Conservation (phyloP, 2,797 vertebrate genomes). For the Gallinago nigripennis region DNA sequence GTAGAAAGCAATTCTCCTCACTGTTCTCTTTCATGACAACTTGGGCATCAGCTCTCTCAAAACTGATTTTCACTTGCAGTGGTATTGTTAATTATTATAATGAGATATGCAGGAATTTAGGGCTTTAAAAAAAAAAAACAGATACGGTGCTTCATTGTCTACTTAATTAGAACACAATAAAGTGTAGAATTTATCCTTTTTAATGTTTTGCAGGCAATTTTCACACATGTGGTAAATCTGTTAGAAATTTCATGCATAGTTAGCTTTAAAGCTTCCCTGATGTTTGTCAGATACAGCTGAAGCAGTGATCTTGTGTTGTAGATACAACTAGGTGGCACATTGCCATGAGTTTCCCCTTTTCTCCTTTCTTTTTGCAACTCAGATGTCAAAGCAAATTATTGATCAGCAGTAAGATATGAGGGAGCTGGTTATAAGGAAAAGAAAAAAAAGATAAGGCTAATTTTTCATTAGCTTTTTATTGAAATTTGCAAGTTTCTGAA, state of each 20-base stretch:
- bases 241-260: conserved; percentile 62
- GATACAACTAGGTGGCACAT: conserved; percentile 58
- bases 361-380: neutral
- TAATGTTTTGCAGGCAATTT: conserved; percentile 52
- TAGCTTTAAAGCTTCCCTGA: conserved; percentile 57
- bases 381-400: conserved; percentile 56
- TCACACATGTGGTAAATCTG: conserved; percentile 58
- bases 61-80: conserved; percentile 43
- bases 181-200: conserved; percentile 37
- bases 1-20: conserved; percentile 58
- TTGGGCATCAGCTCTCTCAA: neutral
- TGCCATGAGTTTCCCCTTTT: conserved; percentile 23
- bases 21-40: conserved; percentile 47
- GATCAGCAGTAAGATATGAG: conserved; percentile 14
- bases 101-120: neutral
- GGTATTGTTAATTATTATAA: conserved; percentile 54
- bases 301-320: conserved; percentile 43
- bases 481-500: neutral
- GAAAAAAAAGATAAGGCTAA: neutral
- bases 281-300: conserved; percentile 40
- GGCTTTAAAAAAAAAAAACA: neutral
- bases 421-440: neutral
- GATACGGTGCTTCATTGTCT: conserved; percentile 41
- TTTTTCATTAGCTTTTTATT: conserved; percentile 17
- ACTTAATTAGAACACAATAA: conserved; percentile 63